Percentiles rank a stretch among this genome's conserved stretches.
phyloP scores from a whole-genome alignment of 2,888 invertebrate species.

The Pachymerium ferrugineum region DNA sequence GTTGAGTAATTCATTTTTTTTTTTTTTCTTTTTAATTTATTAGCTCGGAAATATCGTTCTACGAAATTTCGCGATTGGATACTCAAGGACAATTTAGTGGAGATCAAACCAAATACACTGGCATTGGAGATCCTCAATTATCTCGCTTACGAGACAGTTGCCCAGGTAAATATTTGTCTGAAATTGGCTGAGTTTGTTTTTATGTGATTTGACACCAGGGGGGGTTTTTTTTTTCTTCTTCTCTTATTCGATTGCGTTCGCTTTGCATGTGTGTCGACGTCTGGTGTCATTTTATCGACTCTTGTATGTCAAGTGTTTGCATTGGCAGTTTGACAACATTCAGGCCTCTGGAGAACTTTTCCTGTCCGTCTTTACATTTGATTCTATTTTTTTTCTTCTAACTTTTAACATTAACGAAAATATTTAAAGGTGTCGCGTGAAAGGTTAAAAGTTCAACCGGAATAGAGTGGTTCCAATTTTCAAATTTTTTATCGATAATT shows the following conservation, averaged over 20 bases:
- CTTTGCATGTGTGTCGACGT: neutral
- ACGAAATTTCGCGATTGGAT: constrained; percentile 50
- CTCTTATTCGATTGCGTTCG: neutral
- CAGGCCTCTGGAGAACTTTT: too few species aligned
- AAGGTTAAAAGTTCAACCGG: too few species aligned
- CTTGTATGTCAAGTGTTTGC: neutral
- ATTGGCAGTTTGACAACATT: neutral
- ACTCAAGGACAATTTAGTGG: constrained; percentile 44
- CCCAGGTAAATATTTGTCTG: constrained; percentile 53
- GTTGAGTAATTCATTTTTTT: neutral
- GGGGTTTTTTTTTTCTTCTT: too few species aligned
- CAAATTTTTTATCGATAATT: too few species aligned
- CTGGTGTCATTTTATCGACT: neutral
- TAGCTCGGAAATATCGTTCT: constrained; percentile 44
- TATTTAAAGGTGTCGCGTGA: too few species aligned
- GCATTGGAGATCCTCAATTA: constrained; percentile 75
- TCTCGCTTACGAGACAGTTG: constrained; percentile 83
- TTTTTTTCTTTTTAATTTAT: constrained; percentile 30
- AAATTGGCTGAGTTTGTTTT: neutral
- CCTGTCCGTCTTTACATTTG: neutral
- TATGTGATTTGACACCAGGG: neutral
- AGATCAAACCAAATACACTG: constrained; percentile 48
- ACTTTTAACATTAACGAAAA: too few species aligned
- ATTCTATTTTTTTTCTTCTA: too few species aligned
- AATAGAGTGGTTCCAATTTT: too few species aligned